Base-by-base conservation (phyloP, 2,888 invertebrate genomes). In the Drosophila robusta region DNA sequence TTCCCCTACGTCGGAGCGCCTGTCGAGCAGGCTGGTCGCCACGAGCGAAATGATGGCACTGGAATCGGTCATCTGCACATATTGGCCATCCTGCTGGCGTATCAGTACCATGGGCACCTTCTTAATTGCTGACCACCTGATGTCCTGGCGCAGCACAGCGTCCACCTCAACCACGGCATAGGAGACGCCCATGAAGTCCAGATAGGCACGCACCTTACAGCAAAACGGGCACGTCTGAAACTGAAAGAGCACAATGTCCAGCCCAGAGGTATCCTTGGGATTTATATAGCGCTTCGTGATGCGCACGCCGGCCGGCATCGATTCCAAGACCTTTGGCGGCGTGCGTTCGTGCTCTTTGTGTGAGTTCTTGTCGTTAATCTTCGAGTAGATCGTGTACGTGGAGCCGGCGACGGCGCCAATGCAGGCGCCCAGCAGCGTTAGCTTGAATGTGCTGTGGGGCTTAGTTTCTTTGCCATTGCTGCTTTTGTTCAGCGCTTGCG, bases 161-260 rank as follows among this genome's bases (percentile, higher is more conserved):
- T 99, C 98, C 0, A 99, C 99, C 93, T 99, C 99, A 3, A 99
- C 96, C 7, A 99, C 94, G 82, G 99, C 96, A 91, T 99, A 99
- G 0, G 97, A 97, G 61, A 99, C 94, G 1, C 99, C 98, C 91
- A 96, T 95, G 83, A 96, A 98, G 92, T 99, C 99, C 11, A 99
- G 93, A 91, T 96, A 97, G 0, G 97, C 96, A 65, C 98, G 94
- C 2, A 92, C 92, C 93, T 99, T 99, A 90, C 98, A 98, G 92
- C 99, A 99, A 92, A 99, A 99, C 0, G 99, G 99, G 90, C 99
- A 99, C 0, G 98, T 98, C 88, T 98, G 97, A 91, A 98, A 99
- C 93, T 99, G 99, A 90, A 97, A 99, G 16, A 99, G 93, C 0
- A 97, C 96, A 46, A 99, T 92, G 80, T 97, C 95, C 62, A 98